A percentile compares a stretch with the other conserved stretches of the same genome.
Conservation (phyloP, 2,113 vertebrate genomes). For the Asarcornis scutulata region DNA sequence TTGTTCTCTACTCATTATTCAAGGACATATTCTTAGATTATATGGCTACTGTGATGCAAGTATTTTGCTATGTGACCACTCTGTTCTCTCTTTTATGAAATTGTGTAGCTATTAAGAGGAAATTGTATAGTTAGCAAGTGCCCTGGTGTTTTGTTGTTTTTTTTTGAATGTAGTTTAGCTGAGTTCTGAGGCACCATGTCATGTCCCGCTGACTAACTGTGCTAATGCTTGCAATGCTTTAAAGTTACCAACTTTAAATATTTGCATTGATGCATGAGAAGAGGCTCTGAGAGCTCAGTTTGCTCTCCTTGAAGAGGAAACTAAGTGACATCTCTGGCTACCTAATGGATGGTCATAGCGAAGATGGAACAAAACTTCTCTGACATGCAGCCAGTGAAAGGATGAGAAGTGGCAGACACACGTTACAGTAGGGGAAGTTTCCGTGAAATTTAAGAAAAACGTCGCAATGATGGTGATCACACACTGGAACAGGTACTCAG, state of each 20-base stretch:
- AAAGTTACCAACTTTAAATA: not conserved
- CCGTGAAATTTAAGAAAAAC: not conserved
- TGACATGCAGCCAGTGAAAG: not conserved
- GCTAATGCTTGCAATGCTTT: not conserved
- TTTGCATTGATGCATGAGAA: not conserved
- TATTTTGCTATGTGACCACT: not conserved
- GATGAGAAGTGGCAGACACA: fast-evolving
- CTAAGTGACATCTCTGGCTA: not conserved
- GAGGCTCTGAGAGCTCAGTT: fast-evolving
- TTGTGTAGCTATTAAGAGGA: not conserved
- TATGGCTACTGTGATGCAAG: not conserved
- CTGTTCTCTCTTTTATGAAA: not conserved
- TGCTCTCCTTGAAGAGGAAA: not conserved
- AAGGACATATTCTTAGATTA: not conserved
- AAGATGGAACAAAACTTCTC: not conserved
- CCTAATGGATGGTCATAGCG: not conserved
- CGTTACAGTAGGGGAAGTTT: not conserved
- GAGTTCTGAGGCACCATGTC: not conserved
- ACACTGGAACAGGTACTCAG: not conserved
- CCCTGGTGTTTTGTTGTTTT: not conserved
- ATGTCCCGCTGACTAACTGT: not conserved
- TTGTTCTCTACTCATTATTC: not conserved
- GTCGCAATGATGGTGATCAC: not conserved
- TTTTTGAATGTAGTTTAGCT: not conserved
- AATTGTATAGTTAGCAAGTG: not conserved